Evolutionary conservation across 2,113 vertebrate species (phyloP), one percentile per base, ranked within the genome.

Genomic region (Siniperca chuatsi): DNA sequence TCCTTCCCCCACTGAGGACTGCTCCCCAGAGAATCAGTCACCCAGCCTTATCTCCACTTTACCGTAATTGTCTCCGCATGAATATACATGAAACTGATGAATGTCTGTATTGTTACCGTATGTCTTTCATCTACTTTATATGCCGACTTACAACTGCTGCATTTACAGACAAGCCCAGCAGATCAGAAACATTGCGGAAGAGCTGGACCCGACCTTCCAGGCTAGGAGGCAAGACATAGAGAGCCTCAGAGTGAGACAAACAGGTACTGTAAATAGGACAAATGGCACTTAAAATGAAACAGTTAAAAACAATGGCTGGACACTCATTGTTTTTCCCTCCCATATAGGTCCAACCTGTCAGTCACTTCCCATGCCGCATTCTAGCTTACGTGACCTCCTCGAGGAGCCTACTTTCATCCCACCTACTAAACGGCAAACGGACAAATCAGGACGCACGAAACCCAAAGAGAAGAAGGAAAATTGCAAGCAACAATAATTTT

Each of bases 381-480:
- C 91, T 0, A 74, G 93, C 33, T 62, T 86, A 25, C 90, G 87
- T 0, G 87, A 94, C 77, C 91, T 94, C 54, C 85, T 93, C 1
- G 95, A 95, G 6, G 95, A 96, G 77, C 92, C 96, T 0, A 61
- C 93, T 11, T 96, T 97, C 83, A 93, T 96, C 60, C 93, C 94
- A 0, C 96, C 96, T 11, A 97, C 95, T 6, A 97, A 96, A 75
- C 90, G 96, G 18, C 96, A 93, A 44, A 75, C 84, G 0, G 95
- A 96, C 37, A 96, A 96, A 90, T 44, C 91, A 0, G 91, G 67
- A 52, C 84, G 87, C 2, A 72, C 75, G 4, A 97, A 97, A 93
- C 52, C 95, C 87, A 96, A 95, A 92, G 96, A 95, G 79, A 97
- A 96, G 86, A 96, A 95, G 77, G 95, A 96, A 86, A 96, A 91